These are phyloP conservation scores for Ochropleura leucogaster DNA, from an alignment of 2,888 invertebrate species.

Conservation along the genomic window DNA sequence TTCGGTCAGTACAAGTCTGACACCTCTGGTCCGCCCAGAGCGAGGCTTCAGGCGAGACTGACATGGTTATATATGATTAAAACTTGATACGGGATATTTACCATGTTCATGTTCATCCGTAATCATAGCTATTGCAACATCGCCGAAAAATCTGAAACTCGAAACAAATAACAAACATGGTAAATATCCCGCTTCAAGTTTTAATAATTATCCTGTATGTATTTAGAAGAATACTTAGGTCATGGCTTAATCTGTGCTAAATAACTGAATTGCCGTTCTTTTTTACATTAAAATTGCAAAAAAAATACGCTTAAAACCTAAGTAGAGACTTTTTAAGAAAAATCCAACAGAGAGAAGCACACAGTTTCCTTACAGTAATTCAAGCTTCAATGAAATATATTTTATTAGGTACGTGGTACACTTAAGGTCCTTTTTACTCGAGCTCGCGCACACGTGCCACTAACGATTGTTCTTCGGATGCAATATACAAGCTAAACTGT, in stretches of 20 bases:
- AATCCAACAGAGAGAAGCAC: neutral
- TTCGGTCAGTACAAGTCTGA: too few relatives aligned
- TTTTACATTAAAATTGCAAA: neutral
- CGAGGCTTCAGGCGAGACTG: too few relatives aligned
- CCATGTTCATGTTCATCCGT: too few relatives aligned
- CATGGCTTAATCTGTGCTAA: neutral
- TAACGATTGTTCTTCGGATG: slow-evolving; percentile 68
- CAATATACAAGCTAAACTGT: slow-evolving; percentile 66
- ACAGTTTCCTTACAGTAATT: slow-evolving; percentile 25
- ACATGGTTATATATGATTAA: too few relatives aligned
- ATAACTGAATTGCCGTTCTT: neutral
- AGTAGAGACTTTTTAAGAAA: neutral
- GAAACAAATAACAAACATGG: too few relatives aligned
- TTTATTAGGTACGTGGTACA: slow-evolving; percentile 51
- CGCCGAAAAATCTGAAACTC: too few relatives aligned
- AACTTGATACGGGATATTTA: too few relatives aligned
- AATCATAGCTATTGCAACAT: too few relatives aligned
- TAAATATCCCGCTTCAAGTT: too few relatives aligned
- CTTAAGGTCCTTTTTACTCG: slow-evolving; percentile 60
- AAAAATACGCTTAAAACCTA: neutral
- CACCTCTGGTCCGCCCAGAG: too few relatives aligned
- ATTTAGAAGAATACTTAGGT: neutral
- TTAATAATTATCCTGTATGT: neutral
- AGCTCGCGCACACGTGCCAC: slow-evolving; percentile 63
- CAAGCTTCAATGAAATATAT: slow-evolving; percentile 52